Evolutionary conservation across 2,888 invertebrate genomes (phyloP), one percentile per base, ranked within the genome.

Genomic region (Epiblema foenella): DNA sequence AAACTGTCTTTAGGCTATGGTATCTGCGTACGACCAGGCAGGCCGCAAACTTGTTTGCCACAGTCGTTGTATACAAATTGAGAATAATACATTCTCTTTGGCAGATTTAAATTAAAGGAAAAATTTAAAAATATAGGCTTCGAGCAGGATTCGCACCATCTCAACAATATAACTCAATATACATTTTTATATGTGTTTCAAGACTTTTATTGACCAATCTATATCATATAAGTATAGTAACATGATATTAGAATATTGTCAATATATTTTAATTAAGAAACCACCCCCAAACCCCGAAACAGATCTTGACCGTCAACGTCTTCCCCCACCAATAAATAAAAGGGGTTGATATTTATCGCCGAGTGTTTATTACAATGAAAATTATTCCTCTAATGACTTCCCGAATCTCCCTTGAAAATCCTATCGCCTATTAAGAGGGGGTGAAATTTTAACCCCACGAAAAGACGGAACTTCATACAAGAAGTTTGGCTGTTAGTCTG

Each of bases 301-400:
- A 71, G 60, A 67, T 71, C 71, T 71, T 75, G 73, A 77, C 75
- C 62, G 63, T 60, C 66, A 69, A 33, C 68, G 69, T 65, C 72
- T 57, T 54, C 68, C 77, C 85, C 84, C 80, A 81, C 83, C 82
- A 84, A 86, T 84, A 87, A 85, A 87, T 85, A 86, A 87, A 87
- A 89, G 87, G 91, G 92, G 90, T 86, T 85, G 90, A 91, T 93
- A 91, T 93, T 92, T 93, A 93, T 92, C 90, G 90, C 81, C 75
- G 77, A 84, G 89, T 93, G 93, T 93, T 93, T 93, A 93, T 93
- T 91, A 88, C 92, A 85, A 85, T 83, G 91, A 92, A 91, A 93
- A 93, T 93, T 93, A 93, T 93, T 86, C 90, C 87, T 89, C 86
- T 93, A 93, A 93, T 93, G 93, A 93, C 91, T 92, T 91, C 89